phyloP scores from a whole-genome alignment of 1,140 invertebrate species.

The Zaprionus africanus region DNA sequence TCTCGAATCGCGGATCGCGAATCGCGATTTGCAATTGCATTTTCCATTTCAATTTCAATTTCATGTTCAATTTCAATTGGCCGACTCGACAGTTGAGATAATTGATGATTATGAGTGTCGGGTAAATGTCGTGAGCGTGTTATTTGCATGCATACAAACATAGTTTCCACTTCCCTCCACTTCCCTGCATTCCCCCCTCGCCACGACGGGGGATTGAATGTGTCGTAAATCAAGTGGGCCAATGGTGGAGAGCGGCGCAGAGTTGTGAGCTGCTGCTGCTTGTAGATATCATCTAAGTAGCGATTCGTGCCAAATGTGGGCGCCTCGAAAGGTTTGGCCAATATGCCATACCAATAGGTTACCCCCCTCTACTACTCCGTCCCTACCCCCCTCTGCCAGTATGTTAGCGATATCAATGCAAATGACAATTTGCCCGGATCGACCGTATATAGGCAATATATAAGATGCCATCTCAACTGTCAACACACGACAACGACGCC shows the following conservation, averaged over 20 bases:
- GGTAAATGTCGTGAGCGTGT: slow-evolving; percentile 65
- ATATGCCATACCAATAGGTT: slow-evolving; percentile 43
- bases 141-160: slow-evolving; percentile 27
- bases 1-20: neutral
- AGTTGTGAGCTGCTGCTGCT: slow-evolving; percentile 21
- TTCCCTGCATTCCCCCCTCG: neutral
- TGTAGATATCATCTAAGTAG: slow-evolving; percentile 45
- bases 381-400: neutral
- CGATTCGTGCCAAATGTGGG: slow-evolving; percentile 47
- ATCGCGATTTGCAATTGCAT: slow-evolving; percentile 29
- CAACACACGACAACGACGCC: slow-evolving; percentile 40
- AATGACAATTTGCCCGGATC: slow-evolving; percentile 25
- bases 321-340: slow-evolving; percentile 67
- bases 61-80: slow-evolving; percentile 44
- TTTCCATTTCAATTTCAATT: slow-evolving; percentile 35
- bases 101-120: slow-evolving; percentile 77
- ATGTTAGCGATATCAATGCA: slow-evolving; percentile 23
- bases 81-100: slow-evolving; percentile 61
- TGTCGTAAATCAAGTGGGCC: slow-evolving; percentile 44
- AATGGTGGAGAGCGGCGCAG: slow-evolving; percentile 23
- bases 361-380: neutral
- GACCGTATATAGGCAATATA: slow-evolving; percentile 39
- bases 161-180: neutral
- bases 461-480: slow-evolving; percentile 45
- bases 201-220: slow-evolving; percentile 5